Conservation (phyloP, 2,888 invertebrate species). For the Cremastobaeus sp. region DNA sequence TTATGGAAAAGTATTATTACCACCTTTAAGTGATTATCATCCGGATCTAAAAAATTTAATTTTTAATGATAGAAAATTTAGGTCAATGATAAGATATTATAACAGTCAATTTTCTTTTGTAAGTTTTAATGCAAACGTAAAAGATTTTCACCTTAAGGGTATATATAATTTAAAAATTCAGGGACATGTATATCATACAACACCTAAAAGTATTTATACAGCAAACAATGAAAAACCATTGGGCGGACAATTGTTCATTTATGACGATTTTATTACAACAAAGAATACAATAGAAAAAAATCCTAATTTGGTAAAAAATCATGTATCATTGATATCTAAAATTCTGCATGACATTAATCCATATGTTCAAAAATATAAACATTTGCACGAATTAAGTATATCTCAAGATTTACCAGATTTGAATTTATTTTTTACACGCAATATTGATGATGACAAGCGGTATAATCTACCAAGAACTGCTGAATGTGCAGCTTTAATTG, state of each 20-base stretch:
- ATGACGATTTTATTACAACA: conserved; percentile 7
- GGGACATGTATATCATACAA: conserved; percentile 16
- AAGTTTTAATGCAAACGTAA: conserved; percentile 14
- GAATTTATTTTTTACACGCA: conserved; percentile 7
- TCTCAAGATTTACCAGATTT: not conserved
- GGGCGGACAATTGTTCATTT: conserved; percentile 14
- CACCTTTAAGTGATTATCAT: conserved; percentile 6
- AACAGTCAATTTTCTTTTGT: too few relatives aligned
- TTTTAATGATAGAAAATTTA: conserved; percentile 9
- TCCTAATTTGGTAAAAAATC: not conserved
- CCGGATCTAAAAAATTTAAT: conserved; percentile 6
- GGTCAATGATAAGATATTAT: conserved; percentile 7
- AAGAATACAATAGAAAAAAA: conserved; percentile 9
- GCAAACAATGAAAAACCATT: not conserved
- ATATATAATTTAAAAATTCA: conserved; percentile 27
- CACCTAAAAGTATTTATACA: conserved; percentile 3
- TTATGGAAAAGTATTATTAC: conserved; percentile 10
- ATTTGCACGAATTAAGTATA: conserved; percentile 7
- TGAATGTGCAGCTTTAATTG: conserved; percentile 1
- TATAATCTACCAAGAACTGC: conserved; percentile 10
- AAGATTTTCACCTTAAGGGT: not conserved
- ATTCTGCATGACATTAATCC: conserved; percentile 9
- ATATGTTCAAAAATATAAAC: conserved; percentile 4
- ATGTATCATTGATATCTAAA: conserved; percentile 1
- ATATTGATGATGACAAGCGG: not conserved